These are phyloP conservation scores for Malurus leucopterus DNA, from an alignment of 2,797 vertebrate genomes.

Conservation along the genomic window DNA sequence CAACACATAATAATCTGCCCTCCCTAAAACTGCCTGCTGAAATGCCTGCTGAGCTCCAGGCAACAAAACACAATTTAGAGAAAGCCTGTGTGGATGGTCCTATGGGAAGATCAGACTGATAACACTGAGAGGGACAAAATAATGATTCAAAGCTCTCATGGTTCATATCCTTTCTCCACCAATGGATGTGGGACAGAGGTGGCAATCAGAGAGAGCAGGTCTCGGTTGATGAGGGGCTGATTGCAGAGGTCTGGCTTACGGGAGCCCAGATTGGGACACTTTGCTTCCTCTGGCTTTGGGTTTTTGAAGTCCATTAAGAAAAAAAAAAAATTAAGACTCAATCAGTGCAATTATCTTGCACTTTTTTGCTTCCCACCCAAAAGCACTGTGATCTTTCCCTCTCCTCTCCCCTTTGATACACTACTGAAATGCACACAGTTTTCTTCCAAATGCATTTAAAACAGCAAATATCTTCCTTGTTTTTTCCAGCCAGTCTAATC, in stretches of 20 bases:
- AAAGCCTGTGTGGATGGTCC: not conserved
- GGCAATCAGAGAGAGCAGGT: not conserved
- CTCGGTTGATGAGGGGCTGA: fast-evolving
- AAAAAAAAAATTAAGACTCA: not conserved
- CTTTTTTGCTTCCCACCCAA: not conserved
- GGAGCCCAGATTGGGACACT: not conserved
- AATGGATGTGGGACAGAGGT: not conserved
- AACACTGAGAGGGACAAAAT: not conserved
- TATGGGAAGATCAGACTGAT: not conserved
- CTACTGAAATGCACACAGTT: not conserved
- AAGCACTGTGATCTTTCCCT: not conserved
- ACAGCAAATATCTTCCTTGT: not conserved
- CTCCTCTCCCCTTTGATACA: not conserved
- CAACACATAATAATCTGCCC: not conserved
- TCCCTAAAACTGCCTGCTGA: not conserved
- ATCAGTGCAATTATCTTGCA: not conserved
- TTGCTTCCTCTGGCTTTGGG: not conserved
- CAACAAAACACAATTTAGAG: not conserved
- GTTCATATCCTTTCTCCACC: not conserved
- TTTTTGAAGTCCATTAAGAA: not conserved
- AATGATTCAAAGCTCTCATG: not conserved
- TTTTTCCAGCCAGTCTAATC: not conserved
- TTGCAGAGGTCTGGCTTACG: not conserved
- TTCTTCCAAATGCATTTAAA: not conserved
- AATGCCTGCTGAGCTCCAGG: not conserved